Percentiles rank a stretch among this genome's conserved stretches.
These are phyloP conservation scores for Pentalonia nigronervosa DNA, from an alignment of 1,140 invertebrate genomes.

Conservation along the genomic window DNA sequence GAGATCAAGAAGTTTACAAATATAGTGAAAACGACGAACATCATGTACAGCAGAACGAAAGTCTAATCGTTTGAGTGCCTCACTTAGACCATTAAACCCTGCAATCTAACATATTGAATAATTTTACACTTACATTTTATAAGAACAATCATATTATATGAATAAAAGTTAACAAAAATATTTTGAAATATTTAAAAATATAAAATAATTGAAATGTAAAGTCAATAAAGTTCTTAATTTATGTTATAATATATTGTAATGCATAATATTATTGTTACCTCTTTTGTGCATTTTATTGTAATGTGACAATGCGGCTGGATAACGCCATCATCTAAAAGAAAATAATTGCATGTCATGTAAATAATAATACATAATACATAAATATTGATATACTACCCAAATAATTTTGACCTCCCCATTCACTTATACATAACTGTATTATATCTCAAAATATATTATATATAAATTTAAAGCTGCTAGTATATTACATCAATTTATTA, in stretches of 20 bases:
- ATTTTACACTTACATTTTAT: background rate
- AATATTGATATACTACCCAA: background rate
- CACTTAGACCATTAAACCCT: constrained; percentile 92
- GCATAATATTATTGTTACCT: constrained; percentile 69
- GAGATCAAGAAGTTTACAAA: constrained; percentile 89
- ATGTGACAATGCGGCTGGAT: constrained; percentile 91
- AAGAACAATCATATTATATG: background rate
- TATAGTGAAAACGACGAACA: constrained; percentile 93
- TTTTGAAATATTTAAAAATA: background rate
- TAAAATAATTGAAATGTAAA: background rate
- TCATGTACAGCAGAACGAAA: constrained; percentile 93
- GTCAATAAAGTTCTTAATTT: background rate
- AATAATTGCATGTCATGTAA: background rate
- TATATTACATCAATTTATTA: too few species aligned
- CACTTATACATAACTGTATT: too few species aligned
- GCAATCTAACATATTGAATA: constrained; percentile 75
- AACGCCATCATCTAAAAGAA: constrained; percentile 63
- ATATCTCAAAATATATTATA: too few species aligned
- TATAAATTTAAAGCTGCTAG: too few species aligned
- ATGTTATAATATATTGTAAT: background rate
- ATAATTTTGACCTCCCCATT: background rate
- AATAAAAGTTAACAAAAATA: background rate
- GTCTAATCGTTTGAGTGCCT: constrained; percentile 92
- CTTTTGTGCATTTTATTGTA: constrained; percentile 87
- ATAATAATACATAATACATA: background rate